Base-by-base conservation (phyloP, 2,113 vertebrate genomes). In the Pachyramphus minor region DNA sequence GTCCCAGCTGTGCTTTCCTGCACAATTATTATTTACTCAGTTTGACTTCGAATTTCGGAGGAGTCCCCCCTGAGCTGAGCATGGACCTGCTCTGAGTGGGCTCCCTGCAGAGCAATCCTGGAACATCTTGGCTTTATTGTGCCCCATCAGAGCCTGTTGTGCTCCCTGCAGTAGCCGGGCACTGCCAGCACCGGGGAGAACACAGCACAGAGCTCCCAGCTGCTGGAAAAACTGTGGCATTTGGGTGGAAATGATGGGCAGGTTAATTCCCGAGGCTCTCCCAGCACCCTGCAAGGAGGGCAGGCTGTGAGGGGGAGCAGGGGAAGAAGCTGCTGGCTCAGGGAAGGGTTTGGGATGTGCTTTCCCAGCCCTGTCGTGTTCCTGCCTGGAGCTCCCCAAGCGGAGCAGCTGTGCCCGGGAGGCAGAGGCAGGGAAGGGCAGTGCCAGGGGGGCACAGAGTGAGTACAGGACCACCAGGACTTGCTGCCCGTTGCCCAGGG, bases 381-480 rank as follows among this genome's bases (percentile, higher is more conserved):
- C 71, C 71, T 27, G 21, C 30, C 23, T 28, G 8, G n/a, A 90
- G 83, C 35, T 35, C 60, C 41, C 15, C 37, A 58, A 39, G 8
- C 58, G 17, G 2, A 27, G 59, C 47, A 73, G 58, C 31, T 27
- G 19, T 59, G 56, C 22, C 1, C 0, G 30, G 37, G 30, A 50
- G 42, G 59, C 35, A 21, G n/a, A 52, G 25, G 47, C 35, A 19
- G 64, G 37, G 37, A 39, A 20, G 44, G 16, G n/a, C 73, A 50
- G 21, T 24, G 18, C 56, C 28, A 11, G 39, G 41, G 73, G 8
- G 19, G 41, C 49, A 68, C 22, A 20, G 13, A 88, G 50, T 0
- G 27, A n/a, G n/a, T 47, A 3, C n/a, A 10, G 17, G n/a, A 17
- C 14, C 12, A 2, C 8, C 53, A 1, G 0, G 7, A 25, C 12